These are phyloP conservation scores for Ctenochaetus hawaiiensis DNA, from an alignment of 2,797 vertebrate species.

Conservation along the genomic window DNA sequence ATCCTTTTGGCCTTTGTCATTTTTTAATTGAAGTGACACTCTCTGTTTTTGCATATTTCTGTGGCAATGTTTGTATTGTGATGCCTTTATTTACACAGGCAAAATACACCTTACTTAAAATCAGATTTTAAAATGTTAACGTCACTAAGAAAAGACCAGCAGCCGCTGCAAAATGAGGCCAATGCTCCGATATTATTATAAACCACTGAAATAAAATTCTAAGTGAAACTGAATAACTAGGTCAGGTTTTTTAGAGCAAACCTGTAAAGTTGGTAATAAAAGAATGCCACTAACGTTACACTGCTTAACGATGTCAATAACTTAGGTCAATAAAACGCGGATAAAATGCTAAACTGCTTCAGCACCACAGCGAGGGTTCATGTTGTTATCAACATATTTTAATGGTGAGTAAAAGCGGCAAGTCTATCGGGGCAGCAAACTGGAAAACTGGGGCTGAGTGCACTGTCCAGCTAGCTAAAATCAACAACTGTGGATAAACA, in stretches of 20 bases:
- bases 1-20: conserved; percentile 26
- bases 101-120: not conserved
- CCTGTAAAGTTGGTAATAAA: not conserved
- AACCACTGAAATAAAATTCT: not conserved
- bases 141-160: not conserved
- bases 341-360: not conserved
- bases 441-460: not conserved
- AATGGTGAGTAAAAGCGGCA: not conserved
- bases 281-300: not conserved
- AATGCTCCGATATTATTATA: no score
- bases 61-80: not conserved
- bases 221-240: not conserved
- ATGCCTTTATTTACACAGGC: not conserved
- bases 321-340: not conserved
- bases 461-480: conserved; percentile 11
- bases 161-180: not conserved
- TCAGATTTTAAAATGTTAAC: not conserved
- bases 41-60: not conserved
- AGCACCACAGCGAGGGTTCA: not conserved
- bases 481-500: conserved; percentile 57
- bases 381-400: not conserved
- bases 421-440: not conserved
- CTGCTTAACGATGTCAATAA: not conserved
- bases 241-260: not conserved
- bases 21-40: conserved; percentile 39